A percentile compares a stretch with the other conserved stretches of the same genome.
Evolutionary conservation across 1,140 invertebrate genomes (phyloP).

Genomic region (Conus ventricosus): DNA sequence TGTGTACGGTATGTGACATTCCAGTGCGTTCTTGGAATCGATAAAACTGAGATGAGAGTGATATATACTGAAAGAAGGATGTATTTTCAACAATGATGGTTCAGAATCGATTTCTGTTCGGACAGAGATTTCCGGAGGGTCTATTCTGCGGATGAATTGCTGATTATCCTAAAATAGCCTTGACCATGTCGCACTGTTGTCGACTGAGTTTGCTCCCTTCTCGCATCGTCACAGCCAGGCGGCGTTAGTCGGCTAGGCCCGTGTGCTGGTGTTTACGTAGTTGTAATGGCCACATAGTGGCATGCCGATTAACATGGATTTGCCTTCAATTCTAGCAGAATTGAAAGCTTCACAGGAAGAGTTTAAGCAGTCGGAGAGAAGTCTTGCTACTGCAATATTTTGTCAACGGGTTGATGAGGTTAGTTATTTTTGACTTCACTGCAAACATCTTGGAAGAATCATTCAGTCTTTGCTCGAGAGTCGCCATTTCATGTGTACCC

Average conservation of each 20-base stretch:
- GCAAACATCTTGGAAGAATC: neutral
- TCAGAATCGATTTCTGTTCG: no score
- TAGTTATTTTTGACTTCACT: constrained; percentile 19
- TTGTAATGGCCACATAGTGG: constrained; percentile 10
- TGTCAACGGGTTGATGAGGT: constrained; percentile 60
- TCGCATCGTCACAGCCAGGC: neutral
- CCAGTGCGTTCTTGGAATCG: neutral
- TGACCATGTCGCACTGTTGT: neutral
- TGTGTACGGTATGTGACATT: no score
- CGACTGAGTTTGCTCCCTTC: neutral
- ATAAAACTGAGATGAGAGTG: neutral
- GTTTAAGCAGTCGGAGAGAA: constrained; percentile 51
- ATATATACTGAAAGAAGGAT: neutral
- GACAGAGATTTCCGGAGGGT: no score
- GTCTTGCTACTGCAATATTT: constrained; percentile 52
- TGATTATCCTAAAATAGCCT: neutral
- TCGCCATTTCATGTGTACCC: constrained; percentile 35
- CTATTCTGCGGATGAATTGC: no score
- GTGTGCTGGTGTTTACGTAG: constrained; percentile 5
- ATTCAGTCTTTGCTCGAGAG: neutral
- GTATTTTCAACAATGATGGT: neutral
- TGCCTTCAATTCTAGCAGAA: constrained; percentile 53
- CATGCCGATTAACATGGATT: constrained; percentile 51
- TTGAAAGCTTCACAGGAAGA: constrained; percentile 50
- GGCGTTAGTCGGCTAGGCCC: constrained; percentile 29